Evolutionary conservation across 2,797 vertebrate genomes (phyloP), one percentile per base, ranked within the genome.

Genomic region (Miichthys miiuy): DNA sequence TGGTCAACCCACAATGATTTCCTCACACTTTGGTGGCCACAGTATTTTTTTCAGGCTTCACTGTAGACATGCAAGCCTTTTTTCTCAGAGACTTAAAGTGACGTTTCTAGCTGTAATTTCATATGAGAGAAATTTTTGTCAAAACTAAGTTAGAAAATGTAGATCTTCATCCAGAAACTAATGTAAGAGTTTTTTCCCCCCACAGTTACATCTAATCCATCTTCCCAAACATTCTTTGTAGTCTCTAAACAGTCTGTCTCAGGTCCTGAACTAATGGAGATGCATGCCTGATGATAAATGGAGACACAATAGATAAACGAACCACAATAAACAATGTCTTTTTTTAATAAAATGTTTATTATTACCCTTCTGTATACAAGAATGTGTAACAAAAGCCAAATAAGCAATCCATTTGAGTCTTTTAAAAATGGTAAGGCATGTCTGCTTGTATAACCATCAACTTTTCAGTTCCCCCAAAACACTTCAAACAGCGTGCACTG

Each of bases 361-460:
- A 92, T 92, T 89, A 93, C 89, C 84, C 91, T 91, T 95, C 91
- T 90, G 92, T 95, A 95, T 95, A 96, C 93, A 96, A 95, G 93
- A 95, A 94, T 94, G 93, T 93, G 93, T 95, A 96, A 96, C 92
- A 96, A 96, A 95, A 95, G 93, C 93, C 94, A 93, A 94, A 94
- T 94, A 94, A 94, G 94, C 95, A 94, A 94, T 94, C 91, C 87
- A 92, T 93, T 95, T 92, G 83, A 90, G 67, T 92, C 75, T 90
- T 93, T 91, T 86, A 92, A 92, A 94, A 93, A 95, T 93, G 92
- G 94, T 96, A 96, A 96, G 95, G 95, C 95, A 95, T 95, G 93
- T 96, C 94, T 93, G 93, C 93, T 94, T 92, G 70, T 92, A 93
- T 80, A 90, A 91, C 87, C 83, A 88, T 82, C 87, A 82, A 89